These are phyloP conservation scores for Taxidea taxus DNA, from an alignment of 2,113 vertebrate species.

Conservation along the genomic window DNA sequence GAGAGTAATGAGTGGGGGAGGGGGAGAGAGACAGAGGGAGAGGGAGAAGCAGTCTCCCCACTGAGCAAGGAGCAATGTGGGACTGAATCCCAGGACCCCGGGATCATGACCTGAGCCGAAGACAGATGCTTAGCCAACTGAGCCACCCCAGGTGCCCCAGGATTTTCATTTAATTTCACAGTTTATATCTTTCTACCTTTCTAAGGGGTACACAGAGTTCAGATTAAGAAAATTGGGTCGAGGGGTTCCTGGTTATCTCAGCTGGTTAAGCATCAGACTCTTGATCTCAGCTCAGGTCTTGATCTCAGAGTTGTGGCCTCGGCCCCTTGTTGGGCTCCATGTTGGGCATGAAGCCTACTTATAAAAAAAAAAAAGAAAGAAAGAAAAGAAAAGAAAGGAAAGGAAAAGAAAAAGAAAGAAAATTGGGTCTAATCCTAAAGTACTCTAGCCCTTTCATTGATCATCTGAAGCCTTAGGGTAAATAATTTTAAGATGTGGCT, in stretches of 20 bases:
- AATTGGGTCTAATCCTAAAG: not conserved
- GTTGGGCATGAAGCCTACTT: not conserved
- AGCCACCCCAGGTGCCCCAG: too few species aligned
- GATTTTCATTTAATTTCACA: not conserved
- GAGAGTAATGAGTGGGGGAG: too few species aligned
- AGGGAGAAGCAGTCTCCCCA: too few species aligned
- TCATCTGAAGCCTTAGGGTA: not conserved
- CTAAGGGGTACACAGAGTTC: not conserved
- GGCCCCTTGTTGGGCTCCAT: not conserved
- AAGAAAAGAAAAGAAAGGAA: not conserved
- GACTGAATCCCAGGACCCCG: too few species aligned
- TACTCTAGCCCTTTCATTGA: accelerated
- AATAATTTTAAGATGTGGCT: not conserved
- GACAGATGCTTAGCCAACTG: too few species aligned
- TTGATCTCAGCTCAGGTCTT: not conserved
- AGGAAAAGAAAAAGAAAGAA: not conserved
- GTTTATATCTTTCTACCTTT: not conserved
- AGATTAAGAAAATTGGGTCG: not conserved
- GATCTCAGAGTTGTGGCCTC: not conserved
- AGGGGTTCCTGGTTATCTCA: not conserved
- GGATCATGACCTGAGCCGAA: too few species aligned
- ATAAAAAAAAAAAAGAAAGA: not conserved
- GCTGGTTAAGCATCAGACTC: not conserved
- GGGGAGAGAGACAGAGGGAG: too few species aligned
- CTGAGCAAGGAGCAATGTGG: too few species aligned